A percentile compares a stretch with the other conserved stretches of the same genome.
phyloP scores from a whole-genome alignment of 2,797 vertebrate species.

The Acanthiza pusilla region DNA sequence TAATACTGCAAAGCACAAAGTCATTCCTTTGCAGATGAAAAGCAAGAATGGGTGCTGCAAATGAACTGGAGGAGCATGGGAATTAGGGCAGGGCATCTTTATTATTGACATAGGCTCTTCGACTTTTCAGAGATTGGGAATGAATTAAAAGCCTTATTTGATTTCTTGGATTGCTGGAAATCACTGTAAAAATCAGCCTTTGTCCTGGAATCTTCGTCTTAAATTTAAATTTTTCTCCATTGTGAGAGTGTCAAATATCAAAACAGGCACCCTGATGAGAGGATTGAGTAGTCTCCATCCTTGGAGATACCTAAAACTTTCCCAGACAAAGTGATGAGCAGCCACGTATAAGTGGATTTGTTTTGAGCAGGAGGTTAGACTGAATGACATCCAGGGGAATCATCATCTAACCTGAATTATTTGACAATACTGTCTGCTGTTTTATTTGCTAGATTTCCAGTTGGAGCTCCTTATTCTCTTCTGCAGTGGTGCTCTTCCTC shows the following conservation, averaged over 20 bases:
- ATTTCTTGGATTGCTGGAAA: neutral
- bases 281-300: neutral
- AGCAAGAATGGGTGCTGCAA: neutral
- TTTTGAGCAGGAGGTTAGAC: neutral
- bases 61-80: neutral
- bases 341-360: neutral
- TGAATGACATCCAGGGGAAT: neutral
- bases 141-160: neutral
- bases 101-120: neutral
- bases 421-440: neutral
- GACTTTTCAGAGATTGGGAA: neutral
- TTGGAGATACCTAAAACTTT: neutral
- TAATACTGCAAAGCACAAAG: neutral
- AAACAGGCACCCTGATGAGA: neutral
- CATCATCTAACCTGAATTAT: neutral
- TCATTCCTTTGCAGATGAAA: neutral
- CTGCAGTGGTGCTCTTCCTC: neutral
- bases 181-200: rapidly evolving
- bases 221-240: neutral
- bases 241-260: neutral
- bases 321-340: neutral
- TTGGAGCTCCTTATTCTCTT: neutral
- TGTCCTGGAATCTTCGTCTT: neutral
- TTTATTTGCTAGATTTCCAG: neutral
- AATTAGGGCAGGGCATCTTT: neutral